Conservation (phyloP, 2,888 invertebrate genomes). For the Altica lythri region DNA sequence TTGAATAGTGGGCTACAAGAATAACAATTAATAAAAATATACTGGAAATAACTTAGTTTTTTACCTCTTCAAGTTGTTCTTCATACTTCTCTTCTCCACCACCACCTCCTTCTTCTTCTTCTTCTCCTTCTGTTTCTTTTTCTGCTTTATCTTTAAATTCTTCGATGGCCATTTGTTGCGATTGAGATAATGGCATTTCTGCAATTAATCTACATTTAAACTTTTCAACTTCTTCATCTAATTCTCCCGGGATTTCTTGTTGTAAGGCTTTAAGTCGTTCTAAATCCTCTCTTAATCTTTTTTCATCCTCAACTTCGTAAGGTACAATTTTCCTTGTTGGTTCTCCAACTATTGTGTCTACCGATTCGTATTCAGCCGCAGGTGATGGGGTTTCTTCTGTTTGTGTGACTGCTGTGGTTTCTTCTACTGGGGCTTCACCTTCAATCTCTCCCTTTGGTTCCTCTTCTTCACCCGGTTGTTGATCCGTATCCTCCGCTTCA, state of each 20-base stretch:
- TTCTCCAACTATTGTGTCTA: slow-evolving; percentile 39
- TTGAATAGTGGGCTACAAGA: too few relatives aligned
- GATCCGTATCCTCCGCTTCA: neutral
- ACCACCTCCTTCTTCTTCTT: slow-evolving; percentile 15
- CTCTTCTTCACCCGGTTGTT: neutral
- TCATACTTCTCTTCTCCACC: slow-evolving; percentile 15
- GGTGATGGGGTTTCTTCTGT: slow-evolving; percentile 26
- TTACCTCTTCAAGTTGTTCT: slow-evolving; percentile 23
- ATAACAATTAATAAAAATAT: neutral
- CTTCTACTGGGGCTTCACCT: slow-evolving; percentile 26
- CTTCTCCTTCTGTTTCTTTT: slow-evolving; percentile 7
- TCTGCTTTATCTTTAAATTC: slow-evolving; percentile 29
- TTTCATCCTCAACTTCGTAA: slow-evolving; percentile 34
- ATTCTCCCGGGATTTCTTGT: slow-evolving; percentile 44
- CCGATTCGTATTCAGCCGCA: slow-evolving; percentile 31
- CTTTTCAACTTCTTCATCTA: slow-evolving; percentile 46
- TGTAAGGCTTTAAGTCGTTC: slow-evolving; percentile 40
- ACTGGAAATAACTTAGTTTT: neutral
- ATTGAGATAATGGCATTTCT: slow-evolving; percentile 42
- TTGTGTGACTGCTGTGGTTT: slow-evolving; percentile 15
- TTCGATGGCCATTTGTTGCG: slow-evolving; percentile 39
- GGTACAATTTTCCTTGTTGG: slow-evolving; percentile 33
- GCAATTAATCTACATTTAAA: slow-evolving; percentile 44
- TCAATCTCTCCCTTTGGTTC: slow-evolving; percentile 16
- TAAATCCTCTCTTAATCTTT: slow-evolving; percentile 40